Percentiles rank a stretch among this genome's conserved stretches.
phyloP scores from a whole-genome alignment of 2,888 invertebrate species.

The Hylaea fasciaria region DNA sequence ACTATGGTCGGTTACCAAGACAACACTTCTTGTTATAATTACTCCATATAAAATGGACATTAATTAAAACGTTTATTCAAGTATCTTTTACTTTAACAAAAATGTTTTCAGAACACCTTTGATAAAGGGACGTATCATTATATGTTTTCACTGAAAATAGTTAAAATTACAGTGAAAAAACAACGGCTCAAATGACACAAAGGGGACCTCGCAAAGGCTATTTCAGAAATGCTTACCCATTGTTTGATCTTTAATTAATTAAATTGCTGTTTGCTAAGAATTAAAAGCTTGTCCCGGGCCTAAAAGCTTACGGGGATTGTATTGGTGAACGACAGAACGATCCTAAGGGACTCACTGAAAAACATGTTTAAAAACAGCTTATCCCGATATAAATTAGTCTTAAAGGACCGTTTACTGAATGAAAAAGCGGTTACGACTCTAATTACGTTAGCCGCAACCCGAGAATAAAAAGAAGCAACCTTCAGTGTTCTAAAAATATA shows the following conservation, averaged over 20 bases:
- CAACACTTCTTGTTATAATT: no score
- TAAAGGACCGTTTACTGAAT: neutral
- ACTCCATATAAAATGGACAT: no score
- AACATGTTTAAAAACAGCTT: neutral
- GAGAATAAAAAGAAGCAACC: no score
- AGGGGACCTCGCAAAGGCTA: neutral
- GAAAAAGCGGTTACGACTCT: neutral
- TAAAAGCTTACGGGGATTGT: neutral
- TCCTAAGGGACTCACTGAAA: neutral
- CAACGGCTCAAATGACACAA: neutral
- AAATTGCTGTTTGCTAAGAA: conserved; percentile 17
- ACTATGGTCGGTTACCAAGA: no score
- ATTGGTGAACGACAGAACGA: neutral
- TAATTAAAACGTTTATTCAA: no score
- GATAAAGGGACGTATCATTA: no score
- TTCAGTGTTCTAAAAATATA: no score
- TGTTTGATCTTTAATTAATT: conserved; percentile 26
- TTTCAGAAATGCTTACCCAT: conserved; percentile 9
- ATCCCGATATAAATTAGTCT: no score
- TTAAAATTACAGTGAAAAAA: neutral
- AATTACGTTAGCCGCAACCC: no score
- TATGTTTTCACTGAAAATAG: neutral
- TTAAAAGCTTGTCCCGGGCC: neutral
- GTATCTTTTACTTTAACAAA: no score
- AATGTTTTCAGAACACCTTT: no score